Evolutionary conservation across 2,113 vertebrate species (phyloP).

Genomic region (Peromyscus maniculatus): DNA sequence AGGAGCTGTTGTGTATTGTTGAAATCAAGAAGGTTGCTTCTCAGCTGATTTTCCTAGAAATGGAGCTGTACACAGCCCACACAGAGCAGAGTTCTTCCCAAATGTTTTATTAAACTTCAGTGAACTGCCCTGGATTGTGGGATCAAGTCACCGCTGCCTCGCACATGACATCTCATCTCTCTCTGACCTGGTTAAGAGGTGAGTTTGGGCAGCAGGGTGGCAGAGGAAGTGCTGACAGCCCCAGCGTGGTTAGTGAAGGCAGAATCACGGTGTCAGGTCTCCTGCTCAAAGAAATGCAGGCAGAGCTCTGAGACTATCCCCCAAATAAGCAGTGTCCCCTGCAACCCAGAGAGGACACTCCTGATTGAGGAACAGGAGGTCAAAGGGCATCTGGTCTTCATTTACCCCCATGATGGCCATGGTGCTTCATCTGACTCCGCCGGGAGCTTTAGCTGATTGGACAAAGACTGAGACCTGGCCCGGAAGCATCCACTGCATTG

Average conservation of each 20-base stretch:
- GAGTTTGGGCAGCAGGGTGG: neutral
- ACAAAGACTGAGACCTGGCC: neutral
- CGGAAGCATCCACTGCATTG: neutral
- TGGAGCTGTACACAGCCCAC: neutral
- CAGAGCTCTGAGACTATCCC: neutral
- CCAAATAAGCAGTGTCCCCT: neutral
- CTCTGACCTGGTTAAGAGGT: neutral
- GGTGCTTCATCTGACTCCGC: neutral
- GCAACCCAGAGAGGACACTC: neutral
- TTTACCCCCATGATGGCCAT: neutral
- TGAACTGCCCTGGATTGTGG: neutral
- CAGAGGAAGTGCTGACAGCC: neutral
- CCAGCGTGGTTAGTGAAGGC: neutral
- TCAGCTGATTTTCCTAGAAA: slow-evolving; percentile 4
- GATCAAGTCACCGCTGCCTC: neutral
- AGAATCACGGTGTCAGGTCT: neutral
- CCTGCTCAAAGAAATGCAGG: neutral
- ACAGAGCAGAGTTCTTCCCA: neutral
- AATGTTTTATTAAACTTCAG: neutral
- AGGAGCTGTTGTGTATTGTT: neutral
- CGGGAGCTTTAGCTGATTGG: neutral
- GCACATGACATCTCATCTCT: neutral
- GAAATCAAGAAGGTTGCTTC: neutral
- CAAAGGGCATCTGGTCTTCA: neutral
- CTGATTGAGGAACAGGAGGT: neutral